Conservation (phyloP, 1,140 invertebrate species). For the Chionoecetes opilio region DNA sequence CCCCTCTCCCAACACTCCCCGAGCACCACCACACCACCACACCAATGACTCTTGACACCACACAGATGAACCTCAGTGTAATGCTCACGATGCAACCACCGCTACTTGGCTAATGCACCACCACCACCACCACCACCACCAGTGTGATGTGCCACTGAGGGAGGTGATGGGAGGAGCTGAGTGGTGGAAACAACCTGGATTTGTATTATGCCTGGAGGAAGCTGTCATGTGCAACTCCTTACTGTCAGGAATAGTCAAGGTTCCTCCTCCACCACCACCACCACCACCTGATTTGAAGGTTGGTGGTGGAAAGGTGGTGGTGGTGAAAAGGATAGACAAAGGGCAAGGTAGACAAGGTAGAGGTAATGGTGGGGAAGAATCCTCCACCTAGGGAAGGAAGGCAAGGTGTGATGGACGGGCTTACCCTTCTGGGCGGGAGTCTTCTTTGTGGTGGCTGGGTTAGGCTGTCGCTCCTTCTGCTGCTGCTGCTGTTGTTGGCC, state of each 20-base stretch:
- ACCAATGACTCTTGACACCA: not conserved
- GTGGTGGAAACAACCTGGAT: not conserved
- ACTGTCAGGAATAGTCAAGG: not conserved
- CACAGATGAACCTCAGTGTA: not conserved
- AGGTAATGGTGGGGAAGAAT: not conserved
- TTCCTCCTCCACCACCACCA: not conserved
- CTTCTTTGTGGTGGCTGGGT: slow-evolving; percentile 56
- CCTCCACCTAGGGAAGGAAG: not conserved
- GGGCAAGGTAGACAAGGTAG: not conserved
- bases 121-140: not conserved
- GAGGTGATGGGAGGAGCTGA: not conserved
- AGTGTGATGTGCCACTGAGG: not conserved
- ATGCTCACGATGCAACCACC: slow-evolving; percentile 13
- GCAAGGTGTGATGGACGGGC: not conserved
- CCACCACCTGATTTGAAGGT: not conserved
- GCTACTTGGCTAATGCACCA: not conserved
- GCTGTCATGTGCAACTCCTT: not conserved
- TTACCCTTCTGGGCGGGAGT: slow-evolving; percentile 69
- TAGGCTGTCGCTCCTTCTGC: slow-evolving; percentile 39
- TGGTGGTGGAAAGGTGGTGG: not conserved
- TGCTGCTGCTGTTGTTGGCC: slow-evolving; percentile 55
- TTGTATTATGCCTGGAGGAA: not conserved
- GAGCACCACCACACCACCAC: not conserved
- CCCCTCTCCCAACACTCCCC: not conserved
- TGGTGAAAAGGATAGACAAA: not conserved